Evolutionary conservation across 2,888 invertebrate species (phyloP), one percentile per base, ranked within the genome.

Genomic region (Drosophila siamana): DNA sequence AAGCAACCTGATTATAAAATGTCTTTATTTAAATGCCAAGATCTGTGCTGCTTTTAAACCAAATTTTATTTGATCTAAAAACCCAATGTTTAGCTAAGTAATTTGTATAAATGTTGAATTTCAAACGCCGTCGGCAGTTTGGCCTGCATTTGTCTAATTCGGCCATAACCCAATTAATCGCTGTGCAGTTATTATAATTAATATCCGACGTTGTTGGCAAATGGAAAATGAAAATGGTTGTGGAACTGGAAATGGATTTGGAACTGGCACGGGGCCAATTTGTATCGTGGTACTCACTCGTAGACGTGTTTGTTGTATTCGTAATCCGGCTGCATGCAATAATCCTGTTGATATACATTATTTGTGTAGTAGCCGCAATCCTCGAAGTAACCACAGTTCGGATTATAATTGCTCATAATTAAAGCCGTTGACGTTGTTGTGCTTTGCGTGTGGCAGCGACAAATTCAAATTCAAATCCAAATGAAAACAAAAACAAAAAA

Each of bases 351-450:
- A 74, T 91, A 92, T 54, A 89, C 84, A 80, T 89, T 90, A 69
- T 89, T 91, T 57, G 80, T 86, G 74, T 89, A 91, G 66, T 91
- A 91, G 65, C 90, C 73, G 81, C 86, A 92, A 82, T 91, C 91
- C 81, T 91, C 92, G 69, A 90, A 91, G 83, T 92, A 92, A 87
- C 91, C 91, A 79, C 91, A 91, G 87, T 91, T 92, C 64, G 91
- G 90, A 89, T 91, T 91, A 78, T 92, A 91, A 81, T 91, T 91
- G 77, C 88, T 89, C 91, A 91, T 91, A 87, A 86, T 88, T 84
- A 78, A 65, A 63, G 59, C 46, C 56, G 51, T 74, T 60, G 46
- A 59, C 50, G 51, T 59, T 36, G 28, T 40, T 38, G 38, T 51
- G 36, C 63, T 63, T 74, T 38, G 73, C 73, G 77, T 74, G 65